Base-by-base conservation (phyloP, 2,797 vertebrate genomes). In the Hydrolagus colliei region DNA sequence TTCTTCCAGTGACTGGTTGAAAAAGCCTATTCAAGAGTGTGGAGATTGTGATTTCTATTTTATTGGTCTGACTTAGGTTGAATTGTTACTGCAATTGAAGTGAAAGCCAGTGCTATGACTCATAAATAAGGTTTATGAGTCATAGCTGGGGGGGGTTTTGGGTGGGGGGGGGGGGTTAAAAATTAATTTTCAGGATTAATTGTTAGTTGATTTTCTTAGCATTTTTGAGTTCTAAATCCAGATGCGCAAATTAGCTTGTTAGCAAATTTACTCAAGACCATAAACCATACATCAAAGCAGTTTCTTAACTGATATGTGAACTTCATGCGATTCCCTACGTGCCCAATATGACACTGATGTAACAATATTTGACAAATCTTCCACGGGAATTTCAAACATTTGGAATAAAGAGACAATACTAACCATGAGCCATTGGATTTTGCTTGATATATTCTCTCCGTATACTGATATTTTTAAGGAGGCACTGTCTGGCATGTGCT, bases 401-500 rank as follows among this genome's bases (percentile, higher is more conserved):
- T 3, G 14, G n/a, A 85, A 78, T 22, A 86, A 62, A n/a, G 87
- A 52, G 74, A 62, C 88, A 89, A 73, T 87, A 93, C 96, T 88
- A 84, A 97, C 97, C 97, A 12, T 96, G 95, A 93, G 96, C 93
- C 76, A 96, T 94, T 18, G 96, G 96, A 88, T 99, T 99, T 89
- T 99, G 97, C 89, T 99, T 99, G 91, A 99, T 97, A 91, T 96
- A 99, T 88, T 99, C 97, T 91, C 97, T 94, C 87, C 97, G 96
- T 92, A 99, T 96, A 87, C 96, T 98, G 92, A 99, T 99, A 92
- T 99, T 99, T 91, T 99, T 99, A 68, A 99, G 96, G 87, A 99
- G 96, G 92, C 98, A 99, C 93, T 99, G 98, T 86, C 98, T 94
- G 90, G 98, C 98, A 73, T 99, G 98, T 62, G 98, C 98, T 67